These are phyloP conservation scores for Asbolus verrucosus DNA, from an alignment of 1,140 invertebrate genomes.

Conservation along the genomic window DNA sequence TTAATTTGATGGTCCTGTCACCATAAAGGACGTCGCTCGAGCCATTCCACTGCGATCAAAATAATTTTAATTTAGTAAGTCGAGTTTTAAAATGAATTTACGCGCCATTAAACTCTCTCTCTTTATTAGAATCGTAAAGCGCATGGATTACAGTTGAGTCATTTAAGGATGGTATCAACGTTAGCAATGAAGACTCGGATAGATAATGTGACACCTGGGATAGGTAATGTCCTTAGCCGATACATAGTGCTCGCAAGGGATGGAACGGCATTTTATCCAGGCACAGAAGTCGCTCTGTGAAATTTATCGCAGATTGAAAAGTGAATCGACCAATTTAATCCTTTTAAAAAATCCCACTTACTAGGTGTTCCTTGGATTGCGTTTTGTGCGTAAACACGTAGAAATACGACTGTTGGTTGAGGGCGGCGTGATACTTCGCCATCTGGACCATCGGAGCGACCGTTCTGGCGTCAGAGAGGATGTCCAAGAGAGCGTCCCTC, in stretches of 20 bases:
- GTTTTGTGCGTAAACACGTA: slow-evolving; percentile 90
- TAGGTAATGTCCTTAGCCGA: slow-evolving; percentile 55
- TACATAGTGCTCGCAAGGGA: slow-evolving; percentile 52
- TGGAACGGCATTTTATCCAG: slow-evolving; percentile 41
- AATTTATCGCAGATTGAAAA: slow-evolving; percentile 53
- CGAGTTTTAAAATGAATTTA: slow-evolving; percentile 23
- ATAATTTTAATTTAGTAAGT: slow-evolving; percentile 25
- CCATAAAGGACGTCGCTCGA: background rate
- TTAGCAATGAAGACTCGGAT: slow-evolving; percentile 45
- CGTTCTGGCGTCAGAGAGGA: slow-evolving; percentile 88
- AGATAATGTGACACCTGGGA: slow-evolving; percentile 56
- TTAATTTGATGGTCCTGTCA: slow-evolving; percentile 1
- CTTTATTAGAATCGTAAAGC: slow-evolving; percentile 39
- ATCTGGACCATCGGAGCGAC: slow-evolving; percentile 80
- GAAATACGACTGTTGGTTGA: slow-evolving; percentile 85
- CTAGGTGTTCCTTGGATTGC: slow-evolving; percentile 77
- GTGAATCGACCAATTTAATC: background rate
- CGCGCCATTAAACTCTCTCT: slow-evolving; percentile 27
- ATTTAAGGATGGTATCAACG: slow-evolving; percentile 24
- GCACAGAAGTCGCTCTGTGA: background rate
- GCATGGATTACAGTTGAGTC: slow-evolving; percentile 28
- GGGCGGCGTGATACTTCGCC: slow-evolving; percentile 78
- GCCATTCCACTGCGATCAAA: background rate
- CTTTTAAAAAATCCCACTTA: slow-evolving; percentile 66
- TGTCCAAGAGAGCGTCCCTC: slow-evolving; percentile 85